Base-by-base conservation (phyloP, 1,140 invertebrate genomes). In the Drosophila bipectinata region DNA sequence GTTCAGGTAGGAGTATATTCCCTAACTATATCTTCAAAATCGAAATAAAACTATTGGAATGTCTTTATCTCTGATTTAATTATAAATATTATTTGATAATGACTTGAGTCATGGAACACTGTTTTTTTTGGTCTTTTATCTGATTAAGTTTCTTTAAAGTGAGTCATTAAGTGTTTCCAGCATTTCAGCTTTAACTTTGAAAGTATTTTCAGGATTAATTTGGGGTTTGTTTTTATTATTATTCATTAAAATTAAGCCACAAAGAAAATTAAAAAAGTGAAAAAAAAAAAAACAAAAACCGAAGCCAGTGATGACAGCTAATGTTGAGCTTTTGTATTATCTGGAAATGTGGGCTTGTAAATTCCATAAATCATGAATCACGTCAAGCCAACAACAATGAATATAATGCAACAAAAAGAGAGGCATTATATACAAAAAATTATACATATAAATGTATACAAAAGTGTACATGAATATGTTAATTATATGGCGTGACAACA, bases 281-380 rank as follows among this genome's bases (percentile, higher is more conserved):
- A 57, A 51, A 18, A 1, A n/a, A n/a, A n/a, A n/a, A 21, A 6
- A 18, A 39, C 10, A n/a, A 71, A 60, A 37, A 39, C n/a, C 37
- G 61, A 39, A 56, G 66, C 18, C 47, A 30, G 39, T 73, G 68
- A 72, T 64, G 72, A 74, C 51, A 63, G 71, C 45, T 72, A 44
- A 55, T 56, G 44, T 57, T 64, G 18, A 28, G 24, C 18, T 74
- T 37, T 74, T 45, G 32, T 57, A 68, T 68, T 69, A 71, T 60
- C 51, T 63, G 54, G 69, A 72, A 67, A 54, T 57, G 48, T 63
- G 56, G 69, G 45, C 54, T 72, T 68, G 61, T 59, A 81, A 77
- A 77, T 82, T 77, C 55, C 63, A 74, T 61, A 69, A 62, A 45
- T 81, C 68, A 77, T 82, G 74, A 82, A 62, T 82, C 79, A 82